Conservation (phyloP, 2,888 invertebrate genomes). For the Phengaris alcon region DNA sequence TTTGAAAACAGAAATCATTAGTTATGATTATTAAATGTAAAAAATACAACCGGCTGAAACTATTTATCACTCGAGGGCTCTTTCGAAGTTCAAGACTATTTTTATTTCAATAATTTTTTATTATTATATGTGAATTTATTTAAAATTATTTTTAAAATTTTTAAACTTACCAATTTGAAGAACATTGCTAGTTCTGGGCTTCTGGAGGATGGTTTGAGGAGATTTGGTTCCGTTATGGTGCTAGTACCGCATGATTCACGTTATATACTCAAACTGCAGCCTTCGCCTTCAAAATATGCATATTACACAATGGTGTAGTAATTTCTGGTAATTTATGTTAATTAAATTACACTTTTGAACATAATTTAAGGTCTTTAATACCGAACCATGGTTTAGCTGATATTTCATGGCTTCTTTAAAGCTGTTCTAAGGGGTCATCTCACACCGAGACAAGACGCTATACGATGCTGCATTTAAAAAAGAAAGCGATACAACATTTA, state of each 20-base stretch:
- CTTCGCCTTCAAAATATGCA: slow-evolving; percentile 22
- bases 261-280: slow-evolving; percentile 26
- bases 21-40: too few species aligned
- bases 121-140: not conserved
- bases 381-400: not conserved
- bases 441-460: too few species aligned
- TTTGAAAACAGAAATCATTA: too few species aligned
- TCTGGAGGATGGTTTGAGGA: not conserved
- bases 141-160: not conserved
- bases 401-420: too few species aligned
- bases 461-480: too few species aligned
- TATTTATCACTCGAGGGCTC: too few species aligned
- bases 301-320: not conserved
- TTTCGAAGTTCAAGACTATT: too few species aligned
- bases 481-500: too few species aligned
- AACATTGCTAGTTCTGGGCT: slow-evolving; percentile 6
- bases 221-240: not conserved
- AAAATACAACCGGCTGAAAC: too few species aligned
- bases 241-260: not conserved
- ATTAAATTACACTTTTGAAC: slow-evolving; percentile 9
- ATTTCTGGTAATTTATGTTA: not conserved
- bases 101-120: too few species aligned
- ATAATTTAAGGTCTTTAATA: not conserved
- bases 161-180: slow-evolving; percentile 25
- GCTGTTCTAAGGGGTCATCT: too few species aligned